Percentiles rank a stretch among this genome's conserved stretches.
Evolutionary conservation across 1,140 invertebrate species (phyloP).

Genomic region (Leptonema lineaticorne): DNA sequence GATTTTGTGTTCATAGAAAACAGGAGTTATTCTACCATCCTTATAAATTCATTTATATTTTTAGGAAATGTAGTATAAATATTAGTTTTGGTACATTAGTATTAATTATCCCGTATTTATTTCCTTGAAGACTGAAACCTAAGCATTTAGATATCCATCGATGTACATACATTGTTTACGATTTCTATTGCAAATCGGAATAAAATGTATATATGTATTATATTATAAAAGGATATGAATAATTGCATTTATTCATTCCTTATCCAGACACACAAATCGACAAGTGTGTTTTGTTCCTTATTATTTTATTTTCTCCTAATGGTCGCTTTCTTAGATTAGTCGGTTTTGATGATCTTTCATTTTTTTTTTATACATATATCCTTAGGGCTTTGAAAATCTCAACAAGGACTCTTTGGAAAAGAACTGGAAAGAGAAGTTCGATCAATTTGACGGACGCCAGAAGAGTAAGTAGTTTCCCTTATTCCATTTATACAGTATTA

Average conservation of each 20-base stretch:
- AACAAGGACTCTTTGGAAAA: constrained; percentile 83
- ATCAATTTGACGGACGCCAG: constrained; percentile 83
- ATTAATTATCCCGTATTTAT: too few species aligned
- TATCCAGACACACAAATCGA: not conserved
- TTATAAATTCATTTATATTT: not conserved
- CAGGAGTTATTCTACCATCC: not conserved
- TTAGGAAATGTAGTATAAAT: constrained; percentile 10
- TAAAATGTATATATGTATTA: too few species aligned
- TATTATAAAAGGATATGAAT: too few species aligned
- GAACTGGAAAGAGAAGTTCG: constrained; percentile 80
- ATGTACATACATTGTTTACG: too few species aligned
- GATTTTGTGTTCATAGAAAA: not conserved
- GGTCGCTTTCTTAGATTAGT: not conserved
- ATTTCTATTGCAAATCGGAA: too few species aligned
- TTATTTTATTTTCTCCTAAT: not conserved
- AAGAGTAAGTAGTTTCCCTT: constrained; percentile 71
- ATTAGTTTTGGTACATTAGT: too few species aligned
- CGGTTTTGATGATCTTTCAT: constrained; percentile 38
- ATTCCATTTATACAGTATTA: constrained; percentile 6
- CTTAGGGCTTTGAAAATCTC: constrained; percentile 78
- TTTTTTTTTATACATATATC: constrained; percentile 41
- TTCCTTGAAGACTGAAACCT: too few species aligned
- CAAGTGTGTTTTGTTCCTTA: not conserved
- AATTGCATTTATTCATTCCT: too few species aligned
- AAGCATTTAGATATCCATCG: too few species aligned